Base-by-base conservation (phyloP, 2,797 vertebrate species). In the Macroramphosus scolopax region DNA sequence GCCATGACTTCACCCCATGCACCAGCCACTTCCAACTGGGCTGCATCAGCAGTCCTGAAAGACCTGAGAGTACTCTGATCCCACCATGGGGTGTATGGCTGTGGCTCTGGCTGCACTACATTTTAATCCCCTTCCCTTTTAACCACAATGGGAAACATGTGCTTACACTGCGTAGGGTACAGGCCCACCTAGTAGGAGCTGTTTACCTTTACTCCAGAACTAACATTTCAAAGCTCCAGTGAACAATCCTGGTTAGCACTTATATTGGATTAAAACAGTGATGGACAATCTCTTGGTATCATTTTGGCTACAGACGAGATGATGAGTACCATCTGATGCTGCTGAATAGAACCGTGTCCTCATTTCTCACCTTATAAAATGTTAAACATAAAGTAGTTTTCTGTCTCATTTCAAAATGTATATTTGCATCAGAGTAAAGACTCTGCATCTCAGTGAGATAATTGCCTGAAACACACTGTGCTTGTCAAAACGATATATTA, bases 61-160 rank as follows among this genome's bases (percentile, higher is more conserved):
- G 78, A 69, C 79, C 71, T 63, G 59, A 67, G 79, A 85, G 70
- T 46, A 76, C 79, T 80, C 62, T 78, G 83, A 85, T 83, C 81
- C 74, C 84, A 85, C 81, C 76, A 77, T 80, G 82, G 85, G 86
- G 85, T 78, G 66, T 58, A 77, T 75, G 59, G 41, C 64, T 72
- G 63, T 70, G 77, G 77, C 79, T 80, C 72, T 49, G 38, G 70
- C 73, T 78, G 61, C 63, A 72, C 65, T 80, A 61, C 83, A 71
- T 80, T 77, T 85, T 86, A 88, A 88, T 89, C 84, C 79, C 70
- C 80, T 79, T 85, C 57, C 78, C 77, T 88, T 88, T 83, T 77
- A 88, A 87, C 81, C 82, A 80, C 83, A 88, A 89, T 90, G 72
- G 84, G 81, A 90, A 88, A 83, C 88, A 90, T 89, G 86, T 90